phyloP scores from a whole-genome alignment of 2,888 invertebrate species.

The Hemithea aestivaria region DNA sequence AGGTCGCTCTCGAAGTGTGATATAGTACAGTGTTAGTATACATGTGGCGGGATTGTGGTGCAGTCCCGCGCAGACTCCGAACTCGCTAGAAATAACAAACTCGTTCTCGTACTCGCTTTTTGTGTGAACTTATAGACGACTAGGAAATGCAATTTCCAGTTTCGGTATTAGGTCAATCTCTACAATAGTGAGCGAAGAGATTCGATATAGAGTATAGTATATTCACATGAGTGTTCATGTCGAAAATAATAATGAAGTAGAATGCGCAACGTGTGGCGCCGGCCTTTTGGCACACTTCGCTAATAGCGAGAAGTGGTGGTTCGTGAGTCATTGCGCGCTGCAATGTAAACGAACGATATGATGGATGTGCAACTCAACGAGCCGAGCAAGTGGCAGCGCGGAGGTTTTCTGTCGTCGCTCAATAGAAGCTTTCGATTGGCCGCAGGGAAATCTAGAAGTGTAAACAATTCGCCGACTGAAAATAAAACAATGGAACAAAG shows the following conservation, averaged over 20 bases:
- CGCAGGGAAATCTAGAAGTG: conserved; percentile 53
- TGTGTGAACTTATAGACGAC: conserved; percentile 30
- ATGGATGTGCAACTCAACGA: conserved; percentile 67
- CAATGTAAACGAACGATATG: conserved; percentile 66
- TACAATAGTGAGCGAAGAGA: conserved; percentile 7
- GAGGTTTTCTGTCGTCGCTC: conserved; percentile 67
- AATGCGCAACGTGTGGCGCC: conserved; percentile 42
- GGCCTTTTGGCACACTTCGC: conserved; percentile 54
- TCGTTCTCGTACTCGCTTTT: conserved; percentile 34
- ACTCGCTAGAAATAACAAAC: conserved; percentile 47
- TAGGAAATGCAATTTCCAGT: conserved; percentile 27
- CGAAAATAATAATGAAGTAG: conserved; percentile 25
- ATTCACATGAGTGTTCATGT: conserved; percentile 10
- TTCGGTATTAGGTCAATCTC: too few relatives aligned
- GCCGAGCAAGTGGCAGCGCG: conserved; percentile 67
- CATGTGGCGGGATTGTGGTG: conserved; percentile 32
- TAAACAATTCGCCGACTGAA: conserved; percentile 46
- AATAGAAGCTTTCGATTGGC: conserved; percentile 71
- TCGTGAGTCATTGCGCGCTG: conserved; percentile 61
- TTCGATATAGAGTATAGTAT: conserved; percentile 1
- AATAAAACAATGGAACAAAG: conserved; percentile 50
- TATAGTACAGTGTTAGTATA: conserved; percentile 20
- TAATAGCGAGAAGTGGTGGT: conserved; percentile 51
- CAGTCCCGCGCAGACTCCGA: conserved; percentile 53
- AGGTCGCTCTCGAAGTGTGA: conserved; percentile 40